Conservation (phyloP, 2,797 vertebrate species). For the Poecilia velifera region DNA sequence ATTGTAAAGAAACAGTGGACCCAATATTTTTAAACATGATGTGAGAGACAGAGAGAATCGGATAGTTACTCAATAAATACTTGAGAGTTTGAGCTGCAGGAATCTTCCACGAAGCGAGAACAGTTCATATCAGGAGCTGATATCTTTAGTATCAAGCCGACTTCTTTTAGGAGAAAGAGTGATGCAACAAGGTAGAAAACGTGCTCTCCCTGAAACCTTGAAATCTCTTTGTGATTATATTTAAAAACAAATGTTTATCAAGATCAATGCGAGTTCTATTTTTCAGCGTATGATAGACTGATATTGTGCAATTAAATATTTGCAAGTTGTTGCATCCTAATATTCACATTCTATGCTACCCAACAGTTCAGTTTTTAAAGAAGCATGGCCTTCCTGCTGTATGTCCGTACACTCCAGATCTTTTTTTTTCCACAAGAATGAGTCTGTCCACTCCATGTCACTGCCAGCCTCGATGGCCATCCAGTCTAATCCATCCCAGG, state of each 20-base stretch:
- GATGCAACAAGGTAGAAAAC: constrained; percentile 8
- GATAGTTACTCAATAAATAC: background rate
- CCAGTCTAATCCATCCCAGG: constrained; percentile 71
- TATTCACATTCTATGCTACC: background rate
- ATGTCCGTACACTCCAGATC: constrained; percentile 6
- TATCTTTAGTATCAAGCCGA: background rate
- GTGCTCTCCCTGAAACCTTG: background rate
- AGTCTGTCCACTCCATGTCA: constrained; percentile 50
- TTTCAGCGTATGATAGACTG: background rate
- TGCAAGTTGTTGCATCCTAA: background rate
- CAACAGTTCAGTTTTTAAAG: background rate
- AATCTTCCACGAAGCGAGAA: background rate
- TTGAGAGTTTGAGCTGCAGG: background rate
- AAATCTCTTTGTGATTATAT: background rate
- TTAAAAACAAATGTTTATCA: background rate
- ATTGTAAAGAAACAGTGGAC: background rate
- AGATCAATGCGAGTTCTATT: background rate
- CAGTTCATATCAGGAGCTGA: background rate
- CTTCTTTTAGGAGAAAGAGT: background rate
- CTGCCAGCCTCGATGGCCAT: constrained; percentile 60
- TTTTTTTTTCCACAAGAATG: constrained; percentile 17
- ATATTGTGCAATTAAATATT: background rate
- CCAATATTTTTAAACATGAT: background rate
- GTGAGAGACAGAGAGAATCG: background rate
- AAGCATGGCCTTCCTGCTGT: background rate